Conservation (phyloP, 2,113 vertebrate genomes). For the Carassius carassius region DNA sequence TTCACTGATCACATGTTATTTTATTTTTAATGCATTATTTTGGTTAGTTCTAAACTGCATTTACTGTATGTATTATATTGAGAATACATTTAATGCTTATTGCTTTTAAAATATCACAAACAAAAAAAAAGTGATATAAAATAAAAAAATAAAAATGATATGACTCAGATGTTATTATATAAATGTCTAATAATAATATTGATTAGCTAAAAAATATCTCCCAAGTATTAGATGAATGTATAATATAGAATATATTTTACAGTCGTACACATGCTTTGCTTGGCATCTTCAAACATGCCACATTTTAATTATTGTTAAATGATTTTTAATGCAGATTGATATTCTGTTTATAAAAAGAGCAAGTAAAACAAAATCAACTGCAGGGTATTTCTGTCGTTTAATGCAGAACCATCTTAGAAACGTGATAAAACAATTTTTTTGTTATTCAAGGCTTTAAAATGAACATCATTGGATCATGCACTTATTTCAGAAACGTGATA, state of each 20-base stretch:
- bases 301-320: background rate
- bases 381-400: background rate
- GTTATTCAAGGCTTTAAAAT: constrained; percentile 6
- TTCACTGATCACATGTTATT: background rate
- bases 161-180: background rate
- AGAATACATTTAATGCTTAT: background rate
- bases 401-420: too few relatives aligned
- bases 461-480: constrained; percentile 15
- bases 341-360: background rate
- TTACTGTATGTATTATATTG: background rate
- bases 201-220: background rate
- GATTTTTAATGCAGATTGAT: background rate
- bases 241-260: background rate
- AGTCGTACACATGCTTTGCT: background rate
- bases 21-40: background rate
- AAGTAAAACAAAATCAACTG: background rate
- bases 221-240: background rate
- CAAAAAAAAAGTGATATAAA: too few relatives aligned
- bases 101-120: background rate
- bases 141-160: too few relatives aligned
- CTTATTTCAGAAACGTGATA: constrained; percentile 14
- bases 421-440: background rate
- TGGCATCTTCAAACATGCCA: background rate
- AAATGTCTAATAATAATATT: background rate
- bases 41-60: background rate